Conservation (phyloP, 2,888 invertebrate species). For the Agriotes lineatus region DNA sequence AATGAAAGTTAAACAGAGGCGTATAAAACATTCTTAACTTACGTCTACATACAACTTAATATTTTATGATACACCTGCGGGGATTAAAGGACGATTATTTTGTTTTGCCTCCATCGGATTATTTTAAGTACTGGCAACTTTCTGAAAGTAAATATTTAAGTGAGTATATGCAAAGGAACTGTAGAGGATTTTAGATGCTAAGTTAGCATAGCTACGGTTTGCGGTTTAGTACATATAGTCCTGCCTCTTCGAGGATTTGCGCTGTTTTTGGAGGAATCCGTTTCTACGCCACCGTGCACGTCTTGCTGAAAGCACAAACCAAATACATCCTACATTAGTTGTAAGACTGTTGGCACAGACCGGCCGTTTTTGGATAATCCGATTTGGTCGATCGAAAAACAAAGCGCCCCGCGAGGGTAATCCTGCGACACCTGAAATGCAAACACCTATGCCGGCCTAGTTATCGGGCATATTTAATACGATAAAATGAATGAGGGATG, state of each 20-base stretch:
- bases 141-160: conserved; percentile 62
- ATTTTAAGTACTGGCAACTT: conserved; percentile 60
- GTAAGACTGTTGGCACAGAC: background rate
- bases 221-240: conserved; percentile 43
- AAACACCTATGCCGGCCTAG: background rate
- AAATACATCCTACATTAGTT: background rate
- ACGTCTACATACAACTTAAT: conserved; percentile 55
- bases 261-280: conserved; percentile 29
- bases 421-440: background rate
- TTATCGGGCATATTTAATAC: background rate
- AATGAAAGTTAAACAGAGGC: conserved; percentile 35
- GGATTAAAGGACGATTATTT: conserved; percentile 62
- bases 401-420: background rate
- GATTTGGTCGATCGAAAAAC: background rate
- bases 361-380: background rate
- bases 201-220: conserved; percentile 45
- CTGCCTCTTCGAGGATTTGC: conserved; percentile 30
- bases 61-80: conserved; percentile 60
- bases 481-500: conserved; percentile 7
- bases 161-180: conserved; percentile 50
- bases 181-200: conserved; percentile 45
- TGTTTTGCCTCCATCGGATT: conserved; percentile 59
- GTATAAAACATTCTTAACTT: conserved; percentile 30
- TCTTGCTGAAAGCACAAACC: background rate
- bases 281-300: conserved; percentile 14